These are phyloP conservation scores for Heliconius sara DNA, from an alignment of 2,888 invertebrate species.

Conservation along the genomic window DNA sequence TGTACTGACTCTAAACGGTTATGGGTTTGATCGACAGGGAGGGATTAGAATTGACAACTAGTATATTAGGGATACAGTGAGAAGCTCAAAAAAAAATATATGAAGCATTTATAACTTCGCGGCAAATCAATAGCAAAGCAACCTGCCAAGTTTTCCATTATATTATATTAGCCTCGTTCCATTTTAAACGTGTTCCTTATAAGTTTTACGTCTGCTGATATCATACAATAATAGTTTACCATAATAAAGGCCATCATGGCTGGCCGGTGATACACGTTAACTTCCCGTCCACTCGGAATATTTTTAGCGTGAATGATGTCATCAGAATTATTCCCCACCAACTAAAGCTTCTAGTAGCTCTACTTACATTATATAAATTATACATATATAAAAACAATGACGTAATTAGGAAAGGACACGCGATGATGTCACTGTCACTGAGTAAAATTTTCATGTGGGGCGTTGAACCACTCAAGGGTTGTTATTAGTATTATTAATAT, in stretches of 20 bases:
- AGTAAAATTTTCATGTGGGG: background rate
- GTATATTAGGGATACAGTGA: background rate
- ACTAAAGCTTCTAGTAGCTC: background rate
- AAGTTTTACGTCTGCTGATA: background rate
- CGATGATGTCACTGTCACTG: background rate
- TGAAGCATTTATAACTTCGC: background rate
- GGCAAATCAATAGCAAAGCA: background rate
- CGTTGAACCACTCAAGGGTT: background rate
- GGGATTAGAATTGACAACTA: too few species aligned
- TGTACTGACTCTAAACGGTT: background rate
- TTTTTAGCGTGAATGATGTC: constrained; percentile 58
- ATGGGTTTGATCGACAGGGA: too few species aligned
- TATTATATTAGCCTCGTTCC: constrained; percentile 9
- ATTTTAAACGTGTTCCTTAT: constrained; percentile 20
- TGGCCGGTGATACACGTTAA: constrained; percentile 38
- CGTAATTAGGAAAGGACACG: background rate
- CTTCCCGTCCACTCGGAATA: constrained; percentile 57
- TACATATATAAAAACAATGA: background rate
- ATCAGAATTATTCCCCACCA: constrained; percentile 44
- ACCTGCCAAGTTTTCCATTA: constrained; percentile 6
- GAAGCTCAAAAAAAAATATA: background rate
- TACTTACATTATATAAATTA: background rate
- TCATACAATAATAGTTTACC: constrained; percentile 21
- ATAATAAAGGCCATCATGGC: constrained; percentile 21
- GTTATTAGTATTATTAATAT: background rate